A percentile compares a stretch with the other conserved stretches of the same genome.
Evolutionary conservation across 2,888 invertebrate species (phyloP).

Genomic region (Sussaba pulchella): DNA sequence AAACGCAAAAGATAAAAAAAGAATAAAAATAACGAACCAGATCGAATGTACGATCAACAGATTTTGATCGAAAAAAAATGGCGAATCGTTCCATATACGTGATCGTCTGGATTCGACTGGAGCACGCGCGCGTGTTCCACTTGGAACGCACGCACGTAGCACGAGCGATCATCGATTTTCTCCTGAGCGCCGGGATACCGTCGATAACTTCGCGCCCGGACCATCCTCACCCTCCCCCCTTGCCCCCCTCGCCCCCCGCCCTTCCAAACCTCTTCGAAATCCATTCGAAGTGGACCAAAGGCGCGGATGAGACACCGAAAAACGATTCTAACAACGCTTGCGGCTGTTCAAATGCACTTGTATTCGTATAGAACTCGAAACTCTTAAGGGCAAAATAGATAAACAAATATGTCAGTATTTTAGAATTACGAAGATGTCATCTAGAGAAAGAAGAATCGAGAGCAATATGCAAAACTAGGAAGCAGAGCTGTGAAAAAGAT

Average conservation of each 20-base stretch:
- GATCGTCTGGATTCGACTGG: not conserved
- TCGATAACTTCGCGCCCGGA: not conserved
- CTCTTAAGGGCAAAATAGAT: no score
- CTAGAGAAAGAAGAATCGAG: no score
- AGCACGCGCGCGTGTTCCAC: conserved; percentile 52
- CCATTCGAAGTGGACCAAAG: conserved; percentile 62
- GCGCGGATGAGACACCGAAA: conserved; percentile 44
- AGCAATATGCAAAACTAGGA: no score
- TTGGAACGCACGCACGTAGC: conserved; percentile 62
- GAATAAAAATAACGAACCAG: not conserved
- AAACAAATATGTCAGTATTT: no score
- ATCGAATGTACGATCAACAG: not conserved
- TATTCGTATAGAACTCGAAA: no score
- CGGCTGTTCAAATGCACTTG: conserved; percentile 35
- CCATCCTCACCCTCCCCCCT: no score
- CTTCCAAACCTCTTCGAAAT: no score
- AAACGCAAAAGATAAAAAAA: not conserved
- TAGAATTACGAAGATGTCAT: no score
- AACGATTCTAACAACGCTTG: conserved; percentile 63
- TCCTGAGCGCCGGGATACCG: conserved; percentile 15
- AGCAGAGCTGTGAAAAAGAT: no score
- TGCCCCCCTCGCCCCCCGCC: no score
- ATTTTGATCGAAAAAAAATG: no score
- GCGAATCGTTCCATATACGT: not conserved
- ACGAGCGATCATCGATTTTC: conserved; percentile 67